Percentiles rank a stretch among this genome's conserved stretches.
Evolutionary conservation across 2,888 invertebrate species (phyloP).

Genomic region (Tyria jacobaeae): DNA sequence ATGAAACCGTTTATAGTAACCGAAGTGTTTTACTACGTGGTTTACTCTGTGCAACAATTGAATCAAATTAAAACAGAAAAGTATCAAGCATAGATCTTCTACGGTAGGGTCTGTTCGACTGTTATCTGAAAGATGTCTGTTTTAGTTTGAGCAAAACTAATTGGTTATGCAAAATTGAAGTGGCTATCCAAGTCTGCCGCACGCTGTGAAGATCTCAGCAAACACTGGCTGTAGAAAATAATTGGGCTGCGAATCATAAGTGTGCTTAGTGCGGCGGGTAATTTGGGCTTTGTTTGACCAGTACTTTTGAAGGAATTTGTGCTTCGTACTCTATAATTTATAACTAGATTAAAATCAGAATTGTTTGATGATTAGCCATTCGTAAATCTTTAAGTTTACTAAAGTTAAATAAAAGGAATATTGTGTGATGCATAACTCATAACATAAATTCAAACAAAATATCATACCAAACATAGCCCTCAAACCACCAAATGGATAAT

Average conservation of each 20-base stretch:
- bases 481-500: slow-evolving; percentile 48
- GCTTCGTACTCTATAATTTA: slow-evolving; percentile 2
- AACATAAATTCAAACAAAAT: slow-evolving; percentile 25
- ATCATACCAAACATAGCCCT: slow-evolving; percentile 40
- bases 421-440: background rate
- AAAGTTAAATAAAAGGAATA: background rate
- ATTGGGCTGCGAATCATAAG: slow-evolving; percentile 62
- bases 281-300: slow-evolving; percentile 49
- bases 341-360: too few species aligned
- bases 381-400: too few species aligned
- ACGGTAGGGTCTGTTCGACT: slow-evolving; percentile 33
- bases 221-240: slow-evolving; percentile 69
- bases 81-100: slow-evolving; percentile 25
- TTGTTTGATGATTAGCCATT: too few species aligned
- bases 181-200: slow-evolving; percentile 79
- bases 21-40: background rate
- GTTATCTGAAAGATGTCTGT: slow-evolving; percentile 61
- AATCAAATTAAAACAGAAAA: background rate
- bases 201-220: slow-evolving; percentile 74
- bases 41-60: background rate
- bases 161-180: slow-evolving; percentile 85
- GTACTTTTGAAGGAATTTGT: slow-evolving; percentile 18
- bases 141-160: slow-evolving; percentile 80
- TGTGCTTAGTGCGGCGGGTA: slow-evolving; percentile 55
- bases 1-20: background rate